phyloP scores from a whole-genome alignment of 2,888 invertebrate genomes.

The Tuberolachnus salignus region DNA sequence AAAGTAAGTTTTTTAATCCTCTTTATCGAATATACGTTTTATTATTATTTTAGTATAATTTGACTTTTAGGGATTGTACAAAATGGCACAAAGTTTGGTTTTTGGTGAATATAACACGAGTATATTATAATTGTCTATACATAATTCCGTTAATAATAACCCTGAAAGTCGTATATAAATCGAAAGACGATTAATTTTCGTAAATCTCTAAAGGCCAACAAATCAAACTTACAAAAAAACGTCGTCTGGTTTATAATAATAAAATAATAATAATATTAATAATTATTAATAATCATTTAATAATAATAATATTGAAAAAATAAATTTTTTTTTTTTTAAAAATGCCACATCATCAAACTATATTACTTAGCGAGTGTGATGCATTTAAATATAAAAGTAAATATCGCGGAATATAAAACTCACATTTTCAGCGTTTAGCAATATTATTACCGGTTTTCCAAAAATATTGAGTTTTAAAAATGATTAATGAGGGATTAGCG shows the following conservation, averaged over 20 bases:
- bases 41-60: too few relatives aligned
- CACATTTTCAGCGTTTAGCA: too few relatives aligned
- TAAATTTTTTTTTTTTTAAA: too few relatives aligned
- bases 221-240: slow-evolving; percentile 9
- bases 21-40: too few relatives aligned
- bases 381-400: neutral
- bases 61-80: neutral
- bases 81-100: slow-evolving; percentile 4
- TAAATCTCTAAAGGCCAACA: neutral
- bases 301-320: too few relatives aligned
- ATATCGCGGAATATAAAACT: too few relatives aligned
- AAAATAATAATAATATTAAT: neutral
- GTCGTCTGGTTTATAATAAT: neutral
- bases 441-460: too few relatives aligned
- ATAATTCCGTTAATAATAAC: slow-evolving; percentile 3
- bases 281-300: too few relatives aligned
- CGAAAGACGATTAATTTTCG: neutral
- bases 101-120: too few relatives aligned
- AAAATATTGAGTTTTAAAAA: too few relatives aligned
- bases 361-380: neutral
- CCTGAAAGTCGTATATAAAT: slow-evolving; percentile 15
- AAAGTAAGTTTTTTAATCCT: too few relatives aligned
- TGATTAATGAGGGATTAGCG: too few relatives aligned
- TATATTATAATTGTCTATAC: neutral
- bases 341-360: neutral